Conservation (phyloP, 2,113 vertebrate genomes). For the Arothron firmamentum region DNA sequence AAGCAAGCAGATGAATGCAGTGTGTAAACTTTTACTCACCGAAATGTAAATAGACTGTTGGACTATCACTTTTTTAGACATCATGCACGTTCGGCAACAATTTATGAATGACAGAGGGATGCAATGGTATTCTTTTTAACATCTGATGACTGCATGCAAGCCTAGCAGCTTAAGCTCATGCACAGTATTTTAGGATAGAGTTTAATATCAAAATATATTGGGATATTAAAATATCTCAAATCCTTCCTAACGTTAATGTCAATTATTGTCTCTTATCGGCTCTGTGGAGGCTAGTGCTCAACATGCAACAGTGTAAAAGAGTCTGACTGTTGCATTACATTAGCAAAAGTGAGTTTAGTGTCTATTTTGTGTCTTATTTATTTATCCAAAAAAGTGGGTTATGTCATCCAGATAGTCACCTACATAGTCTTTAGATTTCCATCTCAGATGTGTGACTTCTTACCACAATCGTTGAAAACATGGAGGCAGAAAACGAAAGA, state of each 20-base stretch:
- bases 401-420: background rate
- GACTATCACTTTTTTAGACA: background rate
- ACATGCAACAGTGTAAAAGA: slow-evolving; percentile 16
- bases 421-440: background rate
- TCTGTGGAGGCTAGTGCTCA: background rate
- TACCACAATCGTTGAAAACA: too few species aligned
- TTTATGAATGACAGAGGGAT: background rate
- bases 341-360: background rate
- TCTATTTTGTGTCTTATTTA: slow-evolving; percentile 21
- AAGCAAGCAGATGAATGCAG: too few species aligned
- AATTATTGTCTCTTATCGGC: slow-evolving; percentile 21
- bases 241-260: too few species aligned
- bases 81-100: background rate
- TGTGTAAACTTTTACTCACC: too few species aligned
- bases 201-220: too few species aligned
- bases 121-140: background rate
- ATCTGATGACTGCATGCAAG: background rate
- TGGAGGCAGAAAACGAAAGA: too few species aligned
- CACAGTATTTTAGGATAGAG: slow-evolving; percentile 16
- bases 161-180: background rate
- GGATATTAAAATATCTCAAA: too few species aligned
- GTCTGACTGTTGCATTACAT: slow-evolving; percentile 6
- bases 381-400: background rate
- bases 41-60: background rate
- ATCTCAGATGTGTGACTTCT: background rate